Conservation (phyloP, 2,113 vertebrate species). For the Leptocoma aspasia region DNA sequence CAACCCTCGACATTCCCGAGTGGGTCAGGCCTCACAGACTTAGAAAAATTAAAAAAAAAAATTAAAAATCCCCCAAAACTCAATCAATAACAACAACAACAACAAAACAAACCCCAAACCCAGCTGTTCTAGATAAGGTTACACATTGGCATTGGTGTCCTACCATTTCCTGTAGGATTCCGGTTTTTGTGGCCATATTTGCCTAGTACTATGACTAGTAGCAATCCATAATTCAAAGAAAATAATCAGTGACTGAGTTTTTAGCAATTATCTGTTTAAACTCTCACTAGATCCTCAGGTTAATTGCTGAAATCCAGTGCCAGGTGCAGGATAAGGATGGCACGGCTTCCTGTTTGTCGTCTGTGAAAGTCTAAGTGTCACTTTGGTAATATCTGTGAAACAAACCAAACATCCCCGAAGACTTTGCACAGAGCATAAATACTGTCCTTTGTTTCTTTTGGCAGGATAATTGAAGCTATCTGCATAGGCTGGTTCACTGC, state of each 20-base stretch:
- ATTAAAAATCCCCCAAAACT: background rate
- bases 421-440: constrained; percentile 56
- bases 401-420: constrained; percentile 9
- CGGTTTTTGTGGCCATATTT: background rate
- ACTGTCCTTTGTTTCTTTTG: constrained; percentile 71
- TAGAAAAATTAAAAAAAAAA: background rate
- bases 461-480: constrained; percentile 96
- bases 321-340: background rate
- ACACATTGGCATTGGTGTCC: background rate
- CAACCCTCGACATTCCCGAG: background rate
- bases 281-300: background rate
- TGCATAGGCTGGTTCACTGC: constrained; percentile 99
- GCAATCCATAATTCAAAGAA: background rate
- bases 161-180: background rate
- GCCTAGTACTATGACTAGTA: background rate
- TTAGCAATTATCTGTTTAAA: background rate
- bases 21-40: background rate
- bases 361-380: constrained; percentile 61
- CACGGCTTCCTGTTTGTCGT: constrained; percentile 10
- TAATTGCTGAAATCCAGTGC: background rate
- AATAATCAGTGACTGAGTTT: background rate
- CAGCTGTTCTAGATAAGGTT: background rate
- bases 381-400: constrained; percentile 48
- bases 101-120: background rate
- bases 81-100: background rate